Conservation (phyloP, 2,113 vertebrate genomes). For the Phoenicopterus ruber region DNA sequence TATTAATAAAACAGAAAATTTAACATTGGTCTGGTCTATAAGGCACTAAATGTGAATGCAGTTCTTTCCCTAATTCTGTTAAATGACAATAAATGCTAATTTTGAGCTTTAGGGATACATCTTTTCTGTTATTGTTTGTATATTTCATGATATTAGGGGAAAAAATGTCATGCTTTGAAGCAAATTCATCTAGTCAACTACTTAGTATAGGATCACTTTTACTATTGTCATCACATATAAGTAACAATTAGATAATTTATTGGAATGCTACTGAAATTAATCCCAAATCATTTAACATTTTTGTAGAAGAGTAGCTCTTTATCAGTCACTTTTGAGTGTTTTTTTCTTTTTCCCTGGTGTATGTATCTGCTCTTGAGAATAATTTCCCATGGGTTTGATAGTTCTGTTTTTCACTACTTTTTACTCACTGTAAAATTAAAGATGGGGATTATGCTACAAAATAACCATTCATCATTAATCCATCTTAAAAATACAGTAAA, state of each 20-base stretch:
- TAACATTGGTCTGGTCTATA: not conserved
- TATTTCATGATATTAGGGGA: not conserved
- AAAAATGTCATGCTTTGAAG: not conserved
- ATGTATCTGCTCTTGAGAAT: not conserved
- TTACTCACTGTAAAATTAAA: not conserved
- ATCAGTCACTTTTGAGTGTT: not conserved
- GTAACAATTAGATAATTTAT: not conserved
- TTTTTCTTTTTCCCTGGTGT: not conserved
- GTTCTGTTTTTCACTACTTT: not conserved
- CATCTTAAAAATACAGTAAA: fast-evolving
- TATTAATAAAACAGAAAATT: not conserved
- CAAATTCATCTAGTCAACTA: not conserved
- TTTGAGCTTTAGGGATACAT: not conserved
- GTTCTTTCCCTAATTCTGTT: not conserved
- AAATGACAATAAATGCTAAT: not conserved
- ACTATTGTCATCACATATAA: not conserved
- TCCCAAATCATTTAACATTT: not conserved
- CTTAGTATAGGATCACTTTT: not conserved
- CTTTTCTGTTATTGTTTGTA: not conserved
- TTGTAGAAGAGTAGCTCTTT: not conserved
- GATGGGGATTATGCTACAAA: not conserved
- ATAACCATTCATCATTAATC: not conserved
- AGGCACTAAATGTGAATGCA: not conserved
- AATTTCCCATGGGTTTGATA: not conserved
- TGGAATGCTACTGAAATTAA: not conserved